Evolutionary conservation across 1,140 invertebrate species (phyloP), one percentile per base, ranked within the genome.

Genomic region (Grapholita molesta): DNA sequence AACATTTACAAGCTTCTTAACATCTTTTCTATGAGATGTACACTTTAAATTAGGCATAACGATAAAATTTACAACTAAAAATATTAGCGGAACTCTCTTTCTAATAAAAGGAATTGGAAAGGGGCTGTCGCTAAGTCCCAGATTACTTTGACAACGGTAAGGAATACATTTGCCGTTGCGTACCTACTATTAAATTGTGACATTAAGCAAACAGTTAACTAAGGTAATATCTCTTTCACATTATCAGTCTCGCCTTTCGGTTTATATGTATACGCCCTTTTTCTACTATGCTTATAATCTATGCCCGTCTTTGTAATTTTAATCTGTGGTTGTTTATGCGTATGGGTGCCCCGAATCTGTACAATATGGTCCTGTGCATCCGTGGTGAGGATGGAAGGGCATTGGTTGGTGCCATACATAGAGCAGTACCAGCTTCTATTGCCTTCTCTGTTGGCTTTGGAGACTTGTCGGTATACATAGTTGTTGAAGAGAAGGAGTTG

Each of bases 341-440:
- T 70, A 52, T 73, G 71, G 0, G n/a, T 6, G 30, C 72, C 72
- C 24, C 33, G 64, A 12, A 73, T 70, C 8, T 66, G 68, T 6
- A 68, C 42, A 8, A 73, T 73, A 15, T 70, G 61, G 7, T 74
- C 52, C 2, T 66, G 28, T 2, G 8, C 12, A 42, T 74, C 42
- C 5, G 69, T 70, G 1, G 35, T 70, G 18, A 70, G 64, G 32
- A 68, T 53, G 0, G 69, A 74, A 3, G 57, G 65, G 33, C 71
- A 77, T 18, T 73, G 61, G 24, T 6, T 53, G 7, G 52, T 38
- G 7, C 15, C 35, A 12, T 78, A 78, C 68, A 73, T 68, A 0
- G 69, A 21, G 42, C 76, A 78, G 55, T 78, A 78, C 69, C 73
- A 78, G 0, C 64, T 73, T 12, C 61, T 73, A 2, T 33, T 25